Percentiles rank a stretch among this genome's conserved stretches.
phyloP scores from a whole-genome alignment of 1,140 invertebrate species.

The Atta cephalotes region DNA sequence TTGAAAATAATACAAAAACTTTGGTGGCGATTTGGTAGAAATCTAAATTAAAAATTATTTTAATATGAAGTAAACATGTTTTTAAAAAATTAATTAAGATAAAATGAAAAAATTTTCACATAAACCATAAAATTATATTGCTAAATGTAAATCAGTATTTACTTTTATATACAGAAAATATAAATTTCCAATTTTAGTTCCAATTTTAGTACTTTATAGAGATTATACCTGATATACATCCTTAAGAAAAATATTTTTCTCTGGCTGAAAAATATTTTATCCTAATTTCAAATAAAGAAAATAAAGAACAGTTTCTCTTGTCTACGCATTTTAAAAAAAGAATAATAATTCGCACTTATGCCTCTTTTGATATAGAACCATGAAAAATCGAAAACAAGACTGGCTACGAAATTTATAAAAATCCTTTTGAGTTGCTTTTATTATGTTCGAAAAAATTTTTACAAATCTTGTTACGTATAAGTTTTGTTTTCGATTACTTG shows the following conservation, averaged over 20 bases:
- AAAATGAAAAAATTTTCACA: too few species aligned
- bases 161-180: too few species aligned
- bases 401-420: background rate
- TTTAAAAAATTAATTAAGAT: too few species aligned
- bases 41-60: too few species aligned
- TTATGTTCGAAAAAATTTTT: background rate
- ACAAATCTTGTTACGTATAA: background rate
- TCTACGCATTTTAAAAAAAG: too few species aligned
- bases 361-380: background rate
- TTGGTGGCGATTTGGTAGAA: too few species aligned
- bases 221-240: background rate
- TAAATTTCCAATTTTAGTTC: too few species aligned
- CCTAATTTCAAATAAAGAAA: background rate
- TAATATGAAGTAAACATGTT: too few species aligned
- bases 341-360: constrained; percentile 35
- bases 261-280: background rate
- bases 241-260: background rate
- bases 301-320: background rate
- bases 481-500: background rate
- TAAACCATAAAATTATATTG: too few species aligned
- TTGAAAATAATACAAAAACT: too few species aligned
- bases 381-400: constrained; percentile 9
- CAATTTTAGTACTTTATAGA: too few species aligned
- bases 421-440: background rate
- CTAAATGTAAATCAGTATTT: too few species aligned